These are phyloP conservation scores for Hedychridium roseum DNA, from an alignment of 2,888 invertebrate species.

Conservation along the genomic window DNA sequence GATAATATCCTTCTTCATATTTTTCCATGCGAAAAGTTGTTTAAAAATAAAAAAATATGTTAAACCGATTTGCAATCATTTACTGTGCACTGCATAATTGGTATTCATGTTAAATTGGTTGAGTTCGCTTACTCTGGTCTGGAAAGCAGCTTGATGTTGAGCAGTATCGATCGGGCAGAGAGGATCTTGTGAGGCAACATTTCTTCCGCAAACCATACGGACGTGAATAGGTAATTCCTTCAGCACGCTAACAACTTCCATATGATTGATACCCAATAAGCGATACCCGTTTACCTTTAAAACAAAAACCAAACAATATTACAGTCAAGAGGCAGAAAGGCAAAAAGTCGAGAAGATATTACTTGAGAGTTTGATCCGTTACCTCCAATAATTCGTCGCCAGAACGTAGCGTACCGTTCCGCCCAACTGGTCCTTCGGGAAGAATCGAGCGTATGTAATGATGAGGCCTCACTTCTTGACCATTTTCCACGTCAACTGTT, in stretches of 20 bases:
- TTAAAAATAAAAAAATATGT: too few species aligned
- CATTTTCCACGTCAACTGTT: conserved; percentile 97
- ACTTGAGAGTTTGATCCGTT: conserved; percentile 25
- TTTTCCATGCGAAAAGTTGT: too few species aligned
- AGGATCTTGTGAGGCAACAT: conserved; percentile 65
- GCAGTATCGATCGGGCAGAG: conserved; percentile 72
- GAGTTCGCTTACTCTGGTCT: conserved; percentile 70
- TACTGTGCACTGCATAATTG: too few species aligned
- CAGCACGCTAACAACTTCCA: conserved; percentile 94
- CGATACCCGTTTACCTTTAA: conserved; percentile 89
- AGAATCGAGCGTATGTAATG: conserved; percentile 98
- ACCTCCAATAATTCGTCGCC: conserved; percentile 94
- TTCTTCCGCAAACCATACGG: conserved; percentile 88
- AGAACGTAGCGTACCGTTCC: conserved; percentile 85
- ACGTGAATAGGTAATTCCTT: conserved; percentile 92
- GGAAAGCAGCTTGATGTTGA: conserved; percentile 73
- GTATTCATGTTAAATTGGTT: too few species aligned
- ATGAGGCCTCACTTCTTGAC: conserved; percentile 96
- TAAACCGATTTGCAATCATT: too few species aligned
- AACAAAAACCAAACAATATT: conserved; percentile 1
- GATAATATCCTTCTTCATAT: too few species aligned
- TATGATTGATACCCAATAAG: conserved; percentile 91
- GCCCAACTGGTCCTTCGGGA: conserved; percentile 97
- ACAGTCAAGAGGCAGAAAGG: not conserved
- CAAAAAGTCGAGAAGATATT: not conserved